Evolutionary conservation across 1,140 invertebrate species (phyloP), one percentile per base, ranked within the genome.

Genomic region (Caenorhabditis remanei): DNA sequence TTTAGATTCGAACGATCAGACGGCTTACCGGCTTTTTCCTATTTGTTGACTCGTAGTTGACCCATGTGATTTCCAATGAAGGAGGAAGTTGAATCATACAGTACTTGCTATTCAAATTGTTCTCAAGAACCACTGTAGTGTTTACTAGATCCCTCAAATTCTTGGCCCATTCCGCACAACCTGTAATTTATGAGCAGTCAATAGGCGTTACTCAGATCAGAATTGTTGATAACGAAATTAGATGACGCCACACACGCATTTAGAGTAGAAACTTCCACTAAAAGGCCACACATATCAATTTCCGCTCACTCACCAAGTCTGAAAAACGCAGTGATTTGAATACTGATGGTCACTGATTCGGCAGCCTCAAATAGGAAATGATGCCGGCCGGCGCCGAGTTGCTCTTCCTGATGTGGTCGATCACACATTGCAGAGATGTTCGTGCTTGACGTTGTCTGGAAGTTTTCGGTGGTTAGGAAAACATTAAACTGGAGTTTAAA

Each of bases 231-330:
- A 46, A 14, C 11, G 9, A 79, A 21, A 48, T 11, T 24, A 32
- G 21, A 79, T 79, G 71, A 79, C 43, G 71, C 40, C 71, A 79
- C 71, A 50, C 2, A 53, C 9, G 50, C 16, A 53, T 53, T 13
- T 50, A 32, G 9, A 24, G 24, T 7, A 24, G 4, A 32, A 6
- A 63, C 9, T 32, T 11, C 21, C 32, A 32, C 61, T 0, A 46
- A 71, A 71, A 43, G 65, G 40, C 65, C 40, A 79, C 71, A 79
- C 46, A 79, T 16, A 24, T 24, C 11, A 13, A 11, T 79, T 79
- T 79, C 46, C 71, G 71, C 21, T 50, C 71, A 79, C 71, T 79
- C n/a, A 79, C 71, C 71, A 24, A 79, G 21, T 79, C n/a, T 79
- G 46, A 79, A 11, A 79, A 79, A 13, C n/a, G 46, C 46, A 14